phyloP scores from a whole-genome alignment of 2,797 vertebrate genomes.

The Leptodon cayanensis region DNA sequence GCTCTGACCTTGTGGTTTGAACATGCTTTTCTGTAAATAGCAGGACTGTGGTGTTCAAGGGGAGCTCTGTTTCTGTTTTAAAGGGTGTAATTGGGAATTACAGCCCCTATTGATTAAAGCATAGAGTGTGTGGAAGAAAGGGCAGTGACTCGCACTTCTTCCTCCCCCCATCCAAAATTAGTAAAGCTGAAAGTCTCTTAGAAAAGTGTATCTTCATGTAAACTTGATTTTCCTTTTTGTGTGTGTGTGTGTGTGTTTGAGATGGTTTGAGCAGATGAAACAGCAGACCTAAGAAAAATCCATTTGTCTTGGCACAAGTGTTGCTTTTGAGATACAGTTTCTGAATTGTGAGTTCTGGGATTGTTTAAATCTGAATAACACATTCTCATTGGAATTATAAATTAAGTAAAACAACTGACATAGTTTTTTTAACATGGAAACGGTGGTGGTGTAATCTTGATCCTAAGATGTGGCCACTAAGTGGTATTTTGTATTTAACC shows the following conservation, averaged over 20 bases:
- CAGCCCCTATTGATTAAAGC: not conserved
- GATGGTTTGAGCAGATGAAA: not conserved
- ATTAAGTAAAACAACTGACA: not conserved
- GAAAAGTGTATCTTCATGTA: not conserved
- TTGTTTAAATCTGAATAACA: not conserved
- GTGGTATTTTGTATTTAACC: not conserved
- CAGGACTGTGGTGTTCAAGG: not conserved
- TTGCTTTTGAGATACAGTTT: not conserved
- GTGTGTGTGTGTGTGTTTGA: not conserved
- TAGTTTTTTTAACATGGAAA: not conserved
- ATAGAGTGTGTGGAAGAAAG: not conserved
- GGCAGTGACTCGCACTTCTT: not conserved
- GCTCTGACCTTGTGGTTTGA: constrained; percentile 2
- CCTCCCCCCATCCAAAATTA: not conserved
- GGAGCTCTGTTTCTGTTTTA: not conserved
- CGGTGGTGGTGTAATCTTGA: not conserved
- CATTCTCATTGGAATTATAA: not conserved
- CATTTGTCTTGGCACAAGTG: not conserved
- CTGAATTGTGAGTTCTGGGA: not conserved
- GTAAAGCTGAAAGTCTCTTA: not conserved
- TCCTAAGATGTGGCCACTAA: not conserved
- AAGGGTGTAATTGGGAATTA: not conserved
- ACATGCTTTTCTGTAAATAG: not conserved
- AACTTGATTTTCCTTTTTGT: not conserved
- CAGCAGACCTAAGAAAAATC: not conserved